These are phyloP conservation scores for Dasysyrphus albostriatus DNA, from an alignment of 2,888 invertebrate species.

Conservation along the genomic window DNA sequence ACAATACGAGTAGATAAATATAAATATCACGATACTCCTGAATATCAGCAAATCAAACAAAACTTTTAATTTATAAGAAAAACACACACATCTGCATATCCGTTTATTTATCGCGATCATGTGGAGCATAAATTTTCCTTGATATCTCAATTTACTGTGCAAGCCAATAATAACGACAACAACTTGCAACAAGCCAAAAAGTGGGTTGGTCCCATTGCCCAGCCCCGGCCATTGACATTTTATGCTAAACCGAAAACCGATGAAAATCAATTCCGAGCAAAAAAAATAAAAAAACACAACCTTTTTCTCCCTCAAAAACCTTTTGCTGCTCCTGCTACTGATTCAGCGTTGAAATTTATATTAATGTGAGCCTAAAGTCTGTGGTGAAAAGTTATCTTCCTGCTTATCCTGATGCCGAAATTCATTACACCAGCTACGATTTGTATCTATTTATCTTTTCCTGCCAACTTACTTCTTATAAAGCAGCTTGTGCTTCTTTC, in stretches of 20 bases:
- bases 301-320: conserved; percentile 13
- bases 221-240: conserved; percentile 59
- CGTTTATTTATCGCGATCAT: conserved; percentile 25
- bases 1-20: too few relatives aligned
- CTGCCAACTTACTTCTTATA: conserved; percentile 31
- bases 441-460: conserved; percentile 65
- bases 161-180: conserved; percentile 40
- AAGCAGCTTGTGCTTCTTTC: neutral
- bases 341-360: conserved; percentile 56
- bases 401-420: conserved; percentile 43
- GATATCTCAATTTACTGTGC: conserved; percentile 70
- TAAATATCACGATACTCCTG: neutral
- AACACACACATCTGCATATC: neutral
- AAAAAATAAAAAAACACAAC: conserved; percentile 21
- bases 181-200: conserved; percentile 36
- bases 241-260: conserved; percentile 27
- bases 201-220: conserved; percentile 53
- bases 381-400: conserved; percentile 48
- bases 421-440: conserved; percentile 64
- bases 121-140: conserved; percentile 46
- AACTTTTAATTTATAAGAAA: conserved; percentile 1
- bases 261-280: conserved; percentile 22
- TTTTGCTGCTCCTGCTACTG: conserved; percentile 1
- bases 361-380: conserved; percentile 35
- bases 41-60: neutral